These are phyloP conservation scores for Oxygymnocypris stewartii DNA, from an alignment of 2,113 vertebrate genomes.

Conservation along the genomic window DNA sequence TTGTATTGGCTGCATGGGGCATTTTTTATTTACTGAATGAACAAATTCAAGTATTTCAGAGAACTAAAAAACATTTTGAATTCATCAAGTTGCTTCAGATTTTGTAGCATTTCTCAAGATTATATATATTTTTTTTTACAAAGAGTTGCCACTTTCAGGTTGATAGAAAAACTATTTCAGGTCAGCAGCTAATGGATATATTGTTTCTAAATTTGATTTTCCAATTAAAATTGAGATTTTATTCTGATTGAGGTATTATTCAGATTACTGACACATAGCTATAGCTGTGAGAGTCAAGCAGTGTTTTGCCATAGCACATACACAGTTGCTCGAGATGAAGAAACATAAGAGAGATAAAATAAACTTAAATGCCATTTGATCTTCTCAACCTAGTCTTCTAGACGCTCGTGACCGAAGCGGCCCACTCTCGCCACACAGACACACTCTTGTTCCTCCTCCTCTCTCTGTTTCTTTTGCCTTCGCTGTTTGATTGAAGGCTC, in stretches of 20 bases:
- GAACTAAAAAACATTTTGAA: too few species aligned
- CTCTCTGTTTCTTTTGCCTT: constrained; percentile 1
- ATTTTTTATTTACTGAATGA: too few species aligned
- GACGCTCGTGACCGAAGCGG: background rate
- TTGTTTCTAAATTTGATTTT: background rate
- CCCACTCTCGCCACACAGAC: background rate
- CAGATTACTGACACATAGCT: background rate
- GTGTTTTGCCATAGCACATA: background rate
- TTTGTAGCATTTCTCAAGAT: too few species aligned
- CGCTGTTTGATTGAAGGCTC: constrained; percentile 15
- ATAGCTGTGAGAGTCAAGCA: background rate
- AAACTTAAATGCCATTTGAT: constrained; percentile 24
- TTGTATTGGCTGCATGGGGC: too few species aligned
- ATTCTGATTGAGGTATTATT: background rate
- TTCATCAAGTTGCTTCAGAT: too few species aligned
- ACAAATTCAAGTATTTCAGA: too few species aligned
- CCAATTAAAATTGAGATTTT: background rate
- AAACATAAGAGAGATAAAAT: background rate
- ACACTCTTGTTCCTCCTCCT: background rate
- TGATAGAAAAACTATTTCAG: background rate
- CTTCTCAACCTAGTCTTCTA: background rate
- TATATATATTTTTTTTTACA: too few species aligned
- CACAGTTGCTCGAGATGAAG: background rate
- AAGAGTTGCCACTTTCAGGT: background rate
- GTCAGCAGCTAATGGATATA: too few species aligned